Percentiles rank a stretch among this genome's conserved stretches.
These are phyloP conservation scores for Macrosoma leucophasiata DNA, from an alignment of 2,888 invertebrate genomes.

Conservation along the genomic window DNA sequence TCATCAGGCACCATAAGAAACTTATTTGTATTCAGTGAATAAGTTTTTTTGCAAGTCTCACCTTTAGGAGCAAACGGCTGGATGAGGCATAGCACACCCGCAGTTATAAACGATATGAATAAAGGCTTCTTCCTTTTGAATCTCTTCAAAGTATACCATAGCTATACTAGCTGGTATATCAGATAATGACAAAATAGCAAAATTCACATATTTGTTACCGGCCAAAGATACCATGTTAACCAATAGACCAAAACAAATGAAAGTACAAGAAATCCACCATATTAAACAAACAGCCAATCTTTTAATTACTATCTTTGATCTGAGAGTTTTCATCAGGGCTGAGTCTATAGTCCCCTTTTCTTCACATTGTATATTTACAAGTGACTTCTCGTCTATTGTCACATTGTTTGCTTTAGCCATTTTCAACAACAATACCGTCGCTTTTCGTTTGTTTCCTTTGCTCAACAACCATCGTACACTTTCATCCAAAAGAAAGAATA, in stretches of 20 bases:
- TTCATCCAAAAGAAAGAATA: conserved; percentile 80
- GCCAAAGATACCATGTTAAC: conserved; percentile 82
- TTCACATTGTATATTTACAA: conserved; percentile 35
- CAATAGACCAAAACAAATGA: conserved; percentile 77
- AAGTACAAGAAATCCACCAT: conserved; percentile 44
- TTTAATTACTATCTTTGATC: conserved; percentile 34
- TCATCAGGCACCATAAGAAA: too few species aligned
- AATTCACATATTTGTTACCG: conserved; percentile 84
- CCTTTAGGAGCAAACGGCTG: conserved; percentile 70
- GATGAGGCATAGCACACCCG: conserved; percentile 68
- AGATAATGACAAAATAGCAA: conserved; percentile 75
- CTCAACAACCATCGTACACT: conserved; percentile 84
- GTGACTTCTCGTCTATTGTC: conserved; percentile 32
- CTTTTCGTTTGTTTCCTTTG: conserved; percentile 78
- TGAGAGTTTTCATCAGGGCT: conserved; percentile 32
- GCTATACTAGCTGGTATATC: conserved; percentile 75
- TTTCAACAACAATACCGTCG: conserved; percentile 72
- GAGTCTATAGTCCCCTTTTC: conserved; percentile 23
- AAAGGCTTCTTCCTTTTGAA: conserved; percentile 70
- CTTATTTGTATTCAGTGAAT: too few species aligned
- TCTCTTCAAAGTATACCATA: conserved; percentile 63
- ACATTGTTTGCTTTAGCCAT: conserved; percentile 66
- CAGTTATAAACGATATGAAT: conserved; percentile 60
- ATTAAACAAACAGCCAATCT: conserved; percentile 41
- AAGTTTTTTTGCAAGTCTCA: conserved; percentile 34